These are phyloP conservation scores for Folsomia manolachei DNA, from an alignment of 2,888 invertebrate genomes.

Conservation along the genomic window DNA sequence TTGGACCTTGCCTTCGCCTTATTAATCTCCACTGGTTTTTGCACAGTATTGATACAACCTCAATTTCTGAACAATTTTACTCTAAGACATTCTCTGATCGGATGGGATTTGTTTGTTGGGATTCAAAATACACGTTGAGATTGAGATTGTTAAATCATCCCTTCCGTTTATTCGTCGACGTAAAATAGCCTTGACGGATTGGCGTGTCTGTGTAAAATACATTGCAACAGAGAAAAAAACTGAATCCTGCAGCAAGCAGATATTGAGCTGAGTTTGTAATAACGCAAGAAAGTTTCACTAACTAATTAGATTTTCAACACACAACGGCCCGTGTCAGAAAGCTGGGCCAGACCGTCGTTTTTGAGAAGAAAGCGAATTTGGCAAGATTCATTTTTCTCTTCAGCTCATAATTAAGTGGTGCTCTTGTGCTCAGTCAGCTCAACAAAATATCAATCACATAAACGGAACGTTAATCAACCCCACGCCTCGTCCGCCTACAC, in stretches of 20 bases:
- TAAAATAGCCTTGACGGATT: too few species aligned
- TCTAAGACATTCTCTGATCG: neutral
- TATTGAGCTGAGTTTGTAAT: neutral
- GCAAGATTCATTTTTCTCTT: neutral
- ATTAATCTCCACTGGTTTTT: neutral
- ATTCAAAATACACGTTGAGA: neutral
- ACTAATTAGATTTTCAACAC: neutral
- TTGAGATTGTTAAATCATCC: neutral
- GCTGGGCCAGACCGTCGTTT: neutral
- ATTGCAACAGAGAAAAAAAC: neutral
- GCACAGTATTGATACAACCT: neutral
- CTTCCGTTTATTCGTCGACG: too few species aligned
- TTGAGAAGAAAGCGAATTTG: neutral
- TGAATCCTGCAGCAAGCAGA: neutral
- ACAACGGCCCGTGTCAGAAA: too few species aligned
- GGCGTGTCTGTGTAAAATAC: too few species aligned
- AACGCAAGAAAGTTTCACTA: neutral
- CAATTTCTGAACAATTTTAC: neutral
- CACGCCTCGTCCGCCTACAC: too few species aligned
- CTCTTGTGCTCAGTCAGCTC: too few species aligned
- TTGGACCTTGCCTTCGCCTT: neutral
- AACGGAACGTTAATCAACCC: neutral
- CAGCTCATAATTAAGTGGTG: neutral
- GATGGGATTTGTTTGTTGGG: neutral
- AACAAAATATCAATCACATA: neutral